These are phyloP conservation scores for Gasteruption jaculator DNA, from an alignment of 2,888 invertebrate genomes.

Conservation along the genomic window DNA sequence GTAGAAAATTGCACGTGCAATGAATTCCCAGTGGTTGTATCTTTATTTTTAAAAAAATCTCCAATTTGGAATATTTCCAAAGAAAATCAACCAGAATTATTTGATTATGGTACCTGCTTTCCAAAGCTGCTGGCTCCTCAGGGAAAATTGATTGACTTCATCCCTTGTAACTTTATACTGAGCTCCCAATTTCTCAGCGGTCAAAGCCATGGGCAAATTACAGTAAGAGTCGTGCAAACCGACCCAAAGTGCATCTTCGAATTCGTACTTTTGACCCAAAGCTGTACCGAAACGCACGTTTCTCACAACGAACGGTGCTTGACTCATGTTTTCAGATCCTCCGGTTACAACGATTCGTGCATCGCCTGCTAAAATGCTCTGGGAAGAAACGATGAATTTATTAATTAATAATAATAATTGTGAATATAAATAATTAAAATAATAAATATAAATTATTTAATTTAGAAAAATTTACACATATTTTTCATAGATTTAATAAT, in stretches of 20 bases:
- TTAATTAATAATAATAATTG: conserved; percentile 1
- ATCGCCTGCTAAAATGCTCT: conserved; percentile 83
- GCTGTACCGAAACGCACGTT: conserved; percentile 84
- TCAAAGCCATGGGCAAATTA: conserved; percentile 92
- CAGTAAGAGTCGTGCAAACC: conserved; percentile 85
- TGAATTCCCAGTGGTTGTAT: no score
- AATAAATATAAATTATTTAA: conserved; percentile 1
- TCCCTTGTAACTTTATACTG: conserved; percentile 76
- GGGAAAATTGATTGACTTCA: conserved; percentile 80
- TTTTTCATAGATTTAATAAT: neutral
- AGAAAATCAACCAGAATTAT: conserved; percentile 3
- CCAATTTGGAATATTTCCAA: no score
- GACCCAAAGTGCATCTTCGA: conserved; percentile 90
- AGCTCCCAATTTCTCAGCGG: conserved; percentile 89
- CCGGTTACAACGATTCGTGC: conserved; percentile 85
- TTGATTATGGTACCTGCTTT: conserved; percentile 61
- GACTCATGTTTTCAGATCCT: conserved; percentile 95
- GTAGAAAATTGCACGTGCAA: no score
- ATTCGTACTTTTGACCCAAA: conserved; percentile 69
- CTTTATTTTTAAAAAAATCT: no score
- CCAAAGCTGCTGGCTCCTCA: conserved; percentile 85
- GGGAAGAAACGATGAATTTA: conserved; percentile 30
- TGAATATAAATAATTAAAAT: neutral
- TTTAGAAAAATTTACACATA: neutral
- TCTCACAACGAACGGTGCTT: conserved; percentile 81